Conservation (phyloP, 2,888 invertebrate species). For the Gandaritis pyraliata region DNA sequence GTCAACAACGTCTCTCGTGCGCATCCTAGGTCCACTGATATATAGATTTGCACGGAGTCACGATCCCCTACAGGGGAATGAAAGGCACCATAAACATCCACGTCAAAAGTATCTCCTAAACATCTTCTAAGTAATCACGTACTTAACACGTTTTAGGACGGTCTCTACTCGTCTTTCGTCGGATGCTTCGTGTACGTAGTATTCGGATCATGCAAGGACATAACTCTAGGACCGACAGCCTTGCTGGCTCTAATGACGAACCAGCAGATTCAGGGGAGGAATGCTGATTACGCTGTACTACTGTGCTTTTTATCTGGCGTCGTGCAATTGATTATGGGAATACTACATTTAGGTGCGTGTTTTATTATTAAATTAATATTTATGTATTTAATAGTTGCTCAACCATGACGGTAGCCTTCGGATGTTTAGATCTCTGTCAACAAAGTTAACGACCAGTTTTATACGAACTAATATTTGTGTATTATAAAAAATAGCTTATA, state of each 20-base stretch:
- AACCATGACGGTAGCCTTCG: slow-evolving; percentile 1
- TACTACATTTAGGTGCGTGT: slow-evolving; percentile 90
- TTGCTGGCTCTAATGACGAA: slow-evolving; percentile 96
- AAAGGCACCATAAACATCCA: neutral
- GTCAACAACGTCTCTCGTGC: no score
- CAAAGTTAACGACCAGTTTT: neutral
- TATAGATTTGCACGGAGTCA: no score
- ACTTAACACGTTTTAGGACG: slow-evolving; percentile 87
- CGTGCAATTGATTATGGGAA: slow-evolving; percentile 92
- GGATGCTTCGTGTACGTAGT: slow-evolving; percentile 96
- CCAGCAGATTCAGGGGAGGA: slow-evolving; percentile 88
- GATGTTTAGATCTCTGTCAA: neutral
- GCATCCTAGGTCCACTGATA: no score
- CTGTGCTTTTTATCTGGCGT: slow-evolving; percentile 93
- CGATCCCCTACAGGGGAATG: no score
- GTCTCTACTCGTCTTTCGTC: slow-evolving; percentile 96
- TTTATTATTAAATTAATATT: slow-evolving; percentile 8
- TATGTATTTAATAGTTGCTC: neutral
- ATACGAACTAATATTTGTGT: neutral
- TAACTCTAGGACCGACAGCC: slow-evolving; percentile 96
- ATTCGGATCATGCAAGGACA: slow-evolving; percentile 94
- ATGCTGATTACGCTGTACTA: slow-evolving; percentile 91
- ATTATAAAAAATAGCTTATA: no score
- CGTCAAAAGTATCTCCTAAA: slow-evolving; percentile 2
- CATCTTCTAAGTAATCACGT: slow-evolving; percentile 19